These are phyloP conservation scores for Enteromius afrohamiltoni DNA, from an alignment of 2,797 vertebrate genomes.

Conservation along the genomic window DNA sequence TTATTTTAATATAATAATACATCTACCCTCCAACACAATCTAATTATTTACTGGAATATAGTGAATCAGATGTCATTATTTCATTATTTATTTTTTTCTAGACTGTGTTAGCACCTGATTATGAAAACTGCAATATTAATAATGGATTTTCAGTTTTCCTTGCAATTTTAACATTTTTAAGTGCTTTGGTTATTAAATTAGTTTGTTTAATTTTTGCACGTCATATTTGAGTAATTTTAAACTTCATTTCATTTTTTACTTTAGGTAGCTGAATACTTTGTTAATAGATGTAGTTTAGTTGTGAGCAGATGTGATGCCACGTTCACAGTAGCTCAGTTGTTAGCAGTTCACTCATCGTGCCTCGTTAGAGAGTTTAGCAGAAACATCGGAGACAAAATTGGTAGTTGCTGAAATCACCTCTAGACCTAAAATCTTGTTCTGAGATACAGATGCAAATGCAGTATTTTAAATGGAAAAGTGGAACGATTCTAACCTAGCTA, in stretches of 20 bases:
- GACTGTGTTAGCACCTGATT: neutral
- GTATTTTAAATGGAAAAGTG: neutral
- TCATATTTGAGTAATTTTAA: neutral
- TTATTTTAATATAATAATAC: neutral
- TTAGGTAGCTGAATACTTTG: neutral
- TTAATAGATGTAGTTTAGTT: neutral
- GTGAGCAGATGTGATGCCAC: neutral
- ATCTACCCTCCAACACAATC: no score
- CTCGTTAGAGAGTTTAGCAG: neutral
- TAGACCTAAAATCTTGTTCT: neutral
- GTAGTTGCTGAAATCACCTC: neutral
- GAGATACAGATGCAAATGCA: neutral
- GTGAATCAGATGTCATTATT: no score
- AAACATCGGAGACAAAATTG: neutral
- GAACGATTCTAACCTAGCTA: neutral
- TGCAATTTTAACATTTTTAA: neutral
- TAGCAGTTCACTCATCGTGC: neutral
- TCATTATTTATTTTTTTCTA: no score
- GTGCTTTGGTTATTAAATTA: neutral
- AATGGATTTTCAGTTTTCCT: neutral
- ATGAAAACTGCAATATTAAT: neutral
- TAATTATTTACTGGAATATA: no score
- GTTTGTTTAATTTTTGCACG: neutral
- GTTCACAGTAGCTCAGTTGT: neutral
- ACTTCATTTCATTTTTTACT: neutral